Conservation (phyloP, 1,140 invertebrate genomes). For the Ceratitis capitata region DNA sequence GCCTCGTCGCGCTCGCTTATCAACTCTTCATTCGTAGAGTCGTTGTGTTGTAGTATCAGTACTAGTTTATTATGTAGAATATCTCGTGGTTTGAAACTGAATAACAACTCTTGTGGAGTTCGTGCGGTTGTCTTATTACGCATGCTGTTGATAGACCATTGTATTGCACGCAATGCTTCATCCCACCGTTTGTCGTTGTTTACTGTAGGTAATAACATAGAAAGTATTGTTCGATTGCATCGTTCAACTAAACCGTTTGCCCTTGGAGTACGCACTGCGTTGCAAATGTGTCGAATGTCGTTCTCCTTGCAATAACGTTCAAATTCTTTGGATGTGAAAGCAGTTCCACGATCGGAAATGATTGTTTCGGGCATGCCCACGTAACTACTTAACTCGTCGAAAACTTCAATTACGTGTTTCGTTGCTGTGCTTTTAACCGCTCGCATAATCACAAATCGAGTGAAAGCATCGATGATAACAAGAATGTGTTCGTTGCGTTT, state of each 20-base stretch:
- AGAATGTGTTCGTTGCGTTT: background rate
- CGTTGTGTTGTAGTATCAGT: background rate
- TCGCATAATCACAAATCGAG: too few relatives aligned
- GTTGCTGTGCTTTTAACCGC: background rate
- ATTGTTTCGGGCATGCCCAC: too few relatives aligned
- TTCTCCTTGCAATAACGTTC: background rate
- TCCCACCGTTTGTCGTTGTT: slow-evolving; percentile 46
- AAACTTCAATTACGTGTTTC: background rate
- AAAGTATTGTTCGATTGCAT: slow-evolving; percentile 45
- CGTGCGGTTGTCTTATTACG: slow-evolving; percentile 45
- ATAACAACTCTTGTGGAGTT: slow-evolving; percentile 48
- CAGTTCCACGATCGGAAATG: too few relatives aligned
- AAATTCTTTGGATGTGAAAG: too few relatives aligned
- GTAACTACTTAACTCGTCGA: too few relatives aligned
- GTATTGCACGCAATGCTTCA: slow-evolving; percentile 40
- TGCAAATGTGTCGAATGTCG: background rate
- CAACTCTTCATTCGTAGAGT: background rate
- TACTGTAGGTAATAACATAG: slow-evolving; percentile 22
- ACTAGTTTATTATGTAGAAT: slow-evolving; percentile 22
- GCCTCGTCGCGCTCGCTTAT: background rate
- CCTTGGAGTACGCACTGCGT: slow-evolving; percentile 31
- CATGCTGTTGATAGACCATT: slow-evolving; percentile 52
- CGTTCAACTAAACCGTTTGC: slow-evolving; percentile 49
- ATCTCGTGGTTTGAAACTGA: slow-evolving; percentile 25
- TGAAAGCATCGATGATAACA: background rate